These are phyloP conservation scores for Gila orcuttii DNA, from an alignment of 2,113 vertebrate species.

Conservation along the genomic window DNA sequence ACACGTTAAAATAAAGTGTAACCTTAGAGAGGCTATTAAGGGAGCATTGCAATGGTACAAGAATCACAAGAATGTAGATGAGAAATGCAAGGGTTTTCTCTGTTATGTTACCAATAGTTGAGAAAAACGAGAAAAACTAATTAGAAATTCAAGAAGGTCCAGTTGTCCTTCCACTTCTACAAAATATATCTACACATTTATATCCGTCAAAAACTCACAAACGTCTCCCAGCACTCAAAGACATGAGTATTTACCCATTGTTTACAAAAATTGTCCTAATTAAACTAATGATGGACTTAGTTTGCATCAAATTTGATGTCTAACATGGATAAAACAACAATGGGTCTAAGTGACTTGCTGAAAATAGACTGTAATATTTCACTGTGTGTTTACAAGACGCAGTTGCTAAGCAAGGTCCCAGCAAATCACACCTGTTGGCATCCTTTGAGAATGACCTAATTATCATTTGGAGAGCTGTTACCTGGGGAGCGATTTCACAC, in stretches of 20 bases:
- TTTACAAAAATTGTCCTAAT: not conserved
- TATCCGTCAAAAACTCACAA: not conserved
- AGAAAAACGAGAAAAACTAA: not conserved
- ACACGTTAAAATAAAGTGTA: too few species aligned
- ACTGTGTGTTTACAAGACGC: conserved; percentile 1
- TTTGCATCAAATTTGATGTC: not conserved
- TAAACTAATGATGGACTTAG: not conserved
- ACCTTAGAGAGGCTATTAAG: too few species aligned
- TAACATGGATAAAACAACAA: not conserved
- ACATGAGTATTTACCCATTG: not conserved
- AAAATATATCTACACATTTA: not conserved
- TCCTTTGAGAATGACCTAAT: conserved; percentile 33
- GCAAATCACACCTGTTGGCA: not conserved
- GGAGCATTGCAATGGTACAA: not conserved
- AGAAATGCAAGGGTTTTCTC: not conserved
- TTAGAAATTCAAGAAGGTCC: not conserved
- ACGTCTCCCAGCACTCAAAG: not conserved
- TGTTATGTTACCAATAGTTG: not conserved
- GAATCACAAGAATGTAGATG: not conserved
- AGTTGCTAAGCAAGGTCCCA: conserved; percentile 29
- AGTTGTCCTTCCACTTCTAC: not conserved
- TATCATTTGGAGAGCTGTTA: not conserved
- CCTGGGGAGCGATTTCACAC: conserved; percentile 14
- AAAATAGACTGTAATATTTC: conserved; percentile 4
- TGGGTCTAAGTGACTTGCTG: not conserved